These are phyloP conservation scores for Cassiopea xamachana DNA, from an alignment of 30 jellyfish, hydroid and myxozoan species.

Conservation along the genomic window DNA sequence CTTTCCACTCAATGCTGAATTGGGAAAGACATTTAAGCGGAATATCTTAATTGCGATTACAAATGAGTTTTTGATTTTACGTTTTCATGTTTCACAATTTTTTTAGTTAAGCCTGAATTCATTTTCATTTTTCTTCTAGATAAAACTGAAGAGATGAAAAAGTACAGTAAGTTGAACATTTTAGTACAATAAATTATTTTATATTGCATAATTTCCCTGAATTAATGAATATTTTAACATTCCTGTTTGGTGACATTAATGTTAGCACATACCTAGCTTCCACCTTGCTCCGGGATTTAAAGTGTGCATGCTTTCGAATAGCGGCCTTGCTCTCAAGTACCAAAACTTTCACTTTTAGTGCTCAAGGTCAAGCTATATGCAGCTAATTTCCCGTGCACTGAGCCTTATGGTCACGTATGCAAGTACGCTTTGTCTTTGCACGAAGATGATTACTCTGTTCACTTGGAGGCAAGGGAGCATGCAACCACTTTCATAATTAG, in stretches of 20 bases:
- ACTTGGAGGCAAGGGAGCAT: constrained; percentile 83
- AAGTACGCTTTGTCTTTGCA: constrained; percentile 83
- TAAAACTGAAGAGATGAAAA: constrained; percentile 68
- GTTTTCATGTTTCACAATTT: background rate
- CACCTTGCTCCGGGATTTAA: background rate
- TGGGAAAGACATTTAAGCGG: no score
- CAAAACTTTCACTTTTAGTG: constrained; percentile 39
- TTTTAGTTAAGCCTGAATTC: background rate
- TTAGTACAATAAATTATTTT: background rate
- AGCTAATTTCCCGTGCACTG: constrained; percentile 83
- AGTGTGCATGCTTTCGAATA: background rate
- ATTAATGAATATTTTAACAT: no score
- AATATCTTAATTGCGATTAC: no score
- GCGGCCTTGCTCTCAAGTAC: background rate
- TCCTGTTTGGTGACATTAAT: background rate
- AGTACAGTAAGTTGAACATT: constrained; percentile 54
- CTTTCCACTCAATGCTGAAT: no score
- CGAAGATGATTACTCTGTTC: constrained; percentile 75
- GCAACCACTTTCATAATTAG: constrained; percentile 76
- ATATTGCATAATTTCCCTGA: no score
- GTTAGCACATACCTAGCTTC: background rate
- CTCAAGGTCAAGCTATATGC: constrained; percentile 75
- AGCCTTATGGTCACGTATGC: constrained; percentile 93
- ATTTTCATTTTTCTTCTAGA: constrained; percentile 21
- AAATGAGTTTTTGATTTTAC: background rate